Conservation (phyloP, 64 coral and sea anemone species). For the Hydrozoanthus tunicans region DNA sequence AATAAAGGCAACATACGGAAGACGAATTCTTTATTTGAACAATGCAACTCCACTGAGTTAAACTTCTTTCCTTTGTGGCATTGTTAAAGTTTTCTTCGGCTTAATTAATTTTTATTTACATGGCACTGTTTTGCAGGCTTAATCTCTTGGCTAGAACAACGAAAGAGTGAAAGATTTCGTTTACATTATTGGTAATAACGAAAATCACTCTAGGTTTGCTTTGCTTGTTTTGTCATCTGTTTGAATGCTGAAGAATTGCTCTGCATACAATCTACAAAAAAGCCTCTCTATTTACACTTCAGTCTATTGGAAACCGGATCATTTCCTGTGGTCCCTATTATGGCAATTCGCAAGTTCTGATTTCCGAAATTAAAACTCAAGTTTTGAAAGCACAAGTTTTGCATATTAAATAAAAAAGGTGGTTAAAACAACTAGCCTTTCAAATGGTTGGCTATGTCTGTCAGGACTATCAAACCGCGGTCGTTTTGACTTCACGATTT, state of each 20-base stretch:
- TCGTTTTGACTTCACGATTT: slow-evolving; percentile 42
- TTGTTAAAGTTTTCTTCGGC: slow-evolving; percentile 77
- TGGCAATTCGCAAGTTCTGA: slow-evolving; percentile 83
- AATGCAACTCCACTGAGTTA: slow-evolving; percentile 79
- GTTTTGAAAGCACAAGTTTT: slow-evolving; percentile 21
- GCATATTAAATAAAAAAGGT: slow-evolving; percentile 55
- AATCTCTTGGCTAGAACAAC: slow-evolving; percentile 37
- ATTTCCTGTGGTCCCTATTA: slow-evolving; percentile 88
- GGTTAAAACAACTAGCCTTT: not conserved
- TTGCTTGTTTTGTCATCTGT: slow-evolving; percentile 70
- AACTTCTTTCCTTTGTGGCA: slow-evolving; percentile 83
- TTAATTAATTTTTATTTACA: slow-evolving; percentile 97
- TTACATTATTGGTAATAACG: slow-evolving; percentile 63
- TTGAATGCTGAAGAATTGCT: slow-evolving; percentile 74
- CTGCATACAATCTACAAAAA: slow-evolving; percentile 44
- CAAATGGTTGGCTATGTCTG: slow-evolving; percentile 8
- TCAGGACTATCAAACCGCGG: slow-evolving; percentile 20
- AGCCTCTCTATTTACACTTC: slow-evolving; percentile 56
- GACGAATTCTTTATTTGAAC: slow-evolving; percentile 71
- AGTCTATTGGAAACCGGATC: slow-evolving; percentile 66
- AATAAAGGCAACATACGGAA: slow-evolving; percentile 63
- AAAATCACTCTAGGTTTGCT: slow-evolving; percentile 40
- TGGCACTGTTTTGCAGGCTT: slow-evolving; percentile 59
- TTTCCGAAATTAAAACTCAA: slow-evolving; percentile 83
- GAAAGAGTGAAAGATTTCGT: slow-evolving; percentile 56